These are phyloP conservation scores for Brachystomella parvula DNA, from an alignment of 1,140 invertebrate genomes.

Conservation along the genomic window DNA sequence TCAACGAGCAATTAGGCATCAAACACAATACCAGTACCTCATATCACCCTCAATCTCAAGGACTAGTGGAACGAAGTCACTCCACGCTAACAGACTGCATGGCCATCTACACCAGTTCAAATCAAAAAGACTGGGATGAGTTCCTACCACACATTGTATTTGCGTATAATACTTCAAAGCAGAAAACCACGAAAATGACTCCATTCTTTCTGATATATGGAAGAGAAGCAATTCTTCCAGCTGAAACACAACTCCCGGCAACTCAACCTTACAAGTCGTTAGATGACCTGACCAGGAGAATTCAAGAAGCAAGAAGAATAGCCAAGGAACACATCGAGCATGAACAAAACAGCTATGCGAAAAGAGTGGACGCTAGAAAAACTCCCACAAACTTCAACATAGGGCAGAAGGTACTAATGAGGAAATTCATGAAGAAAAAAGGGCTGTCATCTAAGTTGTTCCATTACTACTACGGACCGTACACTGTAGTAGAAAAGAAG, in stretches of 20 bases:
- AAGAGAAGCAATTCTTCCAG: constrained; percentile 28
- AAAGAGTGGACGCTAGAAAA: neutral
- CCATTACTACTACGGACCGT: constrained; percentile 3
- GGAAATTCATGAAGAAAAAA: constrained; percentile 5
- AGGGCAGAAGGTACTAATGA: neutral
- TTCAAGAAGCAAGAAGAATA: neutral
- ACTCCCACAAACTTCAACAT: neutral
- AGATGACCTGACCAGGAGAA: neutral
- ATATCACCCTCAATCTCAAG: neutral
- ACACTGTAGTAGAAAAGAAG: constrained; percentile 3
- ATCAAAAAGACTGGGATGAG: constrained; percentile 40
- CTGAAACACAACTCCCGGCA: constrained; percentile 25
- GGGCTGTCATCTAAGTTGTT: constrained; percentile 4
- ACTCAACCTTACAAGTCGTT: neutral
- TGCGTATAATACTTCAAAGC: constrained; percentile 39
- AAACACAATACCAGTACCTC: neutral
- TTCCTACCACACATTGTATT: constrained; percentile 38
- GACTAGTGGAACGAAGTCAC: constrained; percentile 12
- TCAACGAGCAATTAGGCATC: constrained; percentile 10
- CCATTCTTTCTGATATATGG: constrained; percentile 39
- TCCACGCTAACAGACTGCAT: constrained; percentile 8
- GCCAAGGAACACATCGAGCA: neutral
- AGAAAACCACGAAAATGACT: constrained; percentile 31
- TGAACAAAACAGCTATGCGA: neutral
- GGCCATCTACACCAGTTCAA: constrained; percentile 35